Conservation (phyloP, 2,113 vertebrate genomes). For the Lagopus leucura region DNA sequence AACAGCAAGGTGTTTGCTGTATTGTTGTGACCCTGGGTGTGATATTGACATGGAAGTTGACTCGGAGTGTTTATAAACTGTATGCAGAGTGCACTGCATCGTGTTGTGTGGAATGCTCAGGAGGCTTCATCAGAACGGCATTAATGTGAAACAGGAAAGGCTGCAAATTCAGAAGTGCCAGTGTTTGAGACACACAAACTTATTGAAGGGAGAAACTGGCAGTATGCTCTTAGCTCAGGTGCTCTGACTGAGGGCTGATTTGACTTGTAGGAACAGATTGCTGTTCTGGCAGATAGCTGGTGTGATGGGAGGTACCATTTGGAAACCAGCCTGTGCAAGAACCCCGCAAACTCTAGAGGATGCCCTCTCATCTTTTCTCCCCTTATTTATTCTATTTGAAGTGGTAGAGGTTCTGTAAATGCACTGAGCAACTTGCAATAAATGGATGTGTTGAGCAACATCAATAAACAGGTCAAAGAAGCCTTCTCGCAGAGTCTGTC, state of each 20-base stretch:
- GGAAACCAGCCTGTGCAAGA: background rate
- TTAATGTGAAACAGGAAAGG: background rate
- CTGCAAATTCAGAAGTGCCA: background rate
- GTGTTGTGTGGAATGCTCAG: background rate
- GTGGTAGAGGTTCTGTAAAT: background rate
- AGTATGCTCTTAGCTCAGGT: background rate
- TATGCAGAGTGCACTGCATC: rapidly evolving
- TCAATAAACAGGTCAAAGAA: background rate
- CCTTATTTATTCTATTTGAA: background rate
- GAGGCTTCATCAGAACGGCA: background rate
- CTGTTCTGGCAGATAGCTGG: background rate
- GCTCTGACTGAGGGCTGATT: background rate
- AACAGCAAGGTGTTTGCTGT: background rate
- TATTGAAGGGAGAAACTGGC: background rate
- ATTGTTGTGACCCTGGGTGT: background rate
- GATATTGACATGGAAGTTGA: background rate
- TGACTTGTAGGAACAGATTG: background rate
- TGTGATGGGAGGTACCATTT: background rate
- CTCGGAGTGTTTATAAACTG: rapidly evolving
- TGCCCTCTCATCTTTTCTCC: background rate
- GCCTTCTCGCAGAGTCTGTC: background rate
- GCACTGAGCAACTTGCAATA: background rate
- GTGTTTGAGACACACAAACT: background rate
- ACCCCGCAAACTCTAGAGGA: background rate
- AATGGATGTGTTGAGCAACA: background rate